A percentile compares a stretch with the other conserved stretches of the same genome.
Conservation (phyloP, 2,888 invertebrate genomes). For the Calameuta idolon region DNA sequence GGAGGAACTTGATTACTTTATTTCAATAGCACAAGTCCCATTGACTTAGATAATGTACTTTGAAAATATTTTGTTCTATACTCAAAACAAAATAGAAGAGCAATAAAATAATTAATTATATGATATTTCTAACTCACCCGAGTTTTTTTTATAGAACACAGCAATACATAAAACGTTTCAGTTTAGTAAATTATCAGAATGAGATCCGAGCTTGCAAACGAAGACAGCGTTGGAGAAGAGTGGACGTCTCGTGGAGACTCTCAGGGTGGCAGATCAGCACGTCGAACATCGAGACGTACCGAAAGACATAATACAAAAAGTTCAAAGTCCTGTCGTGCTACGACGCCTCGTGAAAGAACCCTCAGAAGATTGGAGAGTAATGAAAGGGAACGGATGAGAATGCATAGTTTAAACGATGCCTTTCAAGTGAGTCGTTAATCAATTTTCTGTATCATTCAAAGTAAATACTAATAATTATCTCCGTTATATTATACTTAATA, state of each 20-base stretch:
- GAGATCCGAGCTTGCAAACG: slow-evolving; percentile 52
- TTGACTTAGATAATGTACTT: background rate
- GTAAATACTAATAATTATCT: background rate
- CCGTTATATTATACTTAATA: slow-evolving; percentile 22
- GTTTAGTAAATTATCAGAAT: slow-evolving; percentile 26
- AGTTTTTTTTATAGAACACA: background rate
- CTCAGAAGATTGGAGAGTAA: slow-evolving; percentile 81
- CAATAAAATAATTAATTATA: background rate
- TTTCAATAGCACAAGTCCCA: background rate
- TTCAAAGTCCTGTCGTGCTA: slow-evolving; percentile 43
- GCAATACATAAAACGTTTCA: background rate
- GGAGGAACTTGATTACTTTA: background rate
- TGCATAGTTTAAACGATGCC: slow-evolving; percentile 84
- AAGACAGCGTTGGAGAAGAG: slow-evolving; percentile 38
- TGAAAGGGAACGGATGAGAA: slow-evolving; percentile 82
- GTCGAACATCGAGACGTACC: slow-evolving; percentile 37
- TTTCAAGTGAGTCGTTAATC: slow-evolving; percentile 72
- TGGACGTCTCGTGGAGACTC: slow-evolving; percentile 39
- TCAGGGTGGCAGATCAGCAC: slow-evolving; percentile 31
- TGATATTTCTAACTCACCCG: background rate
- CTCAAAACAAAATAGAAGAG: background rate
- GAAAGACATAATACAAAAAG: slow-evolving; percentile 42
- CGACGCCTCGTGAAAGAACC: slow-evolving; percentile 74
- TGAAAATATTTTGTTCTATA: background rate
- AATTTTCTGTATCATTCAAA: background rate